Conservation (phyloP, 2,888 invertebrate species). For the Leptogaster cylindrica region DNA sequence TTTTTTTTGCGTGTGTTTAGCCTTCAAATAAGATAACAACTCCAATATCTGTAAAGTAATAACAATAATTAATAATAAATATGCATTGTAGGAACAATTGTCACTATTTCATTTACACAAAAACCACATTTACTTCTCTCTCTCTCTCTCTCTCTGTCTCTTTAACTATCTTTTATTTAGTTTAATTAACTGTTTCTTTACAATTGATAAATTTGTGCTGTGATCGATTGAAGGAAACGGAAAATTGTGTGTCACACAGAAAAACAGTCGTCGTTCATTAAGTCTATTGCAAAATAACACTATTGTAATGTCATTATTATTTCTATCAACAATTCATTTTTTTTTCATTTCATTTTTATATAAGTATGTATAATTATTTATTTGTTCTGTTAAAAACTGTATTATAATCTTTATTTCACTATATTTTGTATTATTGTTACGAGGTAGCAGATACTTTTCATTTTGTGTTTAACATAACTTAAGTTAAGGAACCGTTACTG, state of each 20-base stretch:
- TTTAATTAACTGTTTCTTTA: conserved; percentile 16
- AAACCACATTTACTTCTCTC: conserved; percentile 14
- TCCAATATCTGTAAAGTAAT: conserved; percentile 37
- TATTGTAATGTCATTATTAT: conserved; percentile 28
- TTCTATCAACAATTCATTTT: conserved; percentile 32
- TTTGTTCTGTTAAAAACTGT: conserved; percentile 35
- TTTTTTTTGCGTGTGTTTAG: conserved; percentile 21
- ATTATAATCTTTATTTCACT: conserved; percentile 36
- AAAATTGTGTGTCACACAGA: conserved; percentile 20
- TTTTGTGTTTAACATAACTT: conserved; percentile 35
- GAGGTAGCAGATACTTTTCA: conserved; percentile 34
- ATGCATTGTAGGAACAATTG: conserved; percentile 39
- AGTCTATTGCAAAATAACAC: conserved; percentile 37
- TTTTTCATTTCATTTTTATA: conserved; percentile 27
- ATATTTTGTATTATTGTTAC: conserved; percentile 41
- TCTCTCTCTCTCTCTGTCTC: background rate
- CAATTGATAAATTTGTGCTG: conserved; percentile 39
- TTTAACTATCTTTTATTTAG: background rate
- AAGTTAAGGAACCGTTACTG: conserved; percentile 31
- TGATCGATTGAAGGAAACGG: conserved; percentile 3
- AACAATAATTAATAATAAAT: conserved; percentile 37
- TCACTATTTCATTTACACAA: conserved; percentile 33
- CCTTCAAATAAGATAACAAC: conserved; percentile 29
- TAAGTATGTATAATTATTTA: conserved; percentile 28
- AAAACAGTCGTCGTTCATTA: conserved; percentile 23